Evolutionary conservation across 2,113 vertebrate genomes (phyloP), one percentile per base, ranked within the genome.

Genomic region (Perca fluviatilis): DNA sequence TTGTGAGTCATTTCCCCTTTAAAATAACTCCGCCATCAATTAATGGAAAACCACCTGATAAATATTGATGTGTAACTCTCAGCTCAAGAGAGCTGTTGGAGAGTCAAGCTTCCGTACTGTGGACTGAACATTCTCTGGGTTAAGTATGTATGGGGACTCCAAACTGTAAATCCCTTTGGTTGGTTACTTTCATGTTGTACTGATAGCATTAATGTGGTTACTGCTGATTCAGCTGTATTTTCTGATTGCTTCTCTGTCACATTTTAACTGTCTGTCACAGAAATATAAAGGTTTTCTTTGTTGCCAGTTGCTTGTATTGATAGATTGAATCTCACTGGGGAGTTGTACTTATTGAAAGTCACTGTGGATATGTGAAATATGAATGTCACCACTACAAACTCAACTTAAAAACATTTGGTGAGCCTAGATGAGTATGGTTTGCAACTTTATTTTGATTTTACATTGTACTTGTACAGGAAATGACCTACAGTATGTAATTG

Each of bases 1-100:
- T 12, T 33, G 2, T 64, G 63, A 69, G 33, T 43, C 36, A 30
- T 46, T 69, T 40, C 43, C 18, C 36, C 46, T 86, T 82, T 70
- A 19, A 79, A 89, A 79, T 60, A 77, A 77, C 40, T 27, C 1
- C 0, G 8, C 40, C 71, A 60, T 60, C 10, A 7, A 69, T 79
- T 65, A 36, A 67, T 49, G 18, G n/a, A 72, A 68, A 76, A 49
- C 14, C 21, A 40, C 13, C 49, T 69, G 40, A 77, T 87, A 68
- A 76, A 82, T 78, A 68, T 72, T 74, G 65, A 51, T 36, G 43
- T 51, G 4, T 49, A 68, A 58, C n/a, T 33, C 18, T 54, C 21
- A 36, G n/a, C n/a, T n/a, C n/a, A n/a, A n/a, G 15, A 77, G 51
- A 77, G 56, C 46, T 76, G 33, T 43, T 36, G 23, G 51, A 47